Percentiles rank a stretch among this genome's conserved stretches.
phyloP scores from a whole-genome alignment of 2,888 invertebrate genomes.

The Latrodectus hesperus region DNA sequence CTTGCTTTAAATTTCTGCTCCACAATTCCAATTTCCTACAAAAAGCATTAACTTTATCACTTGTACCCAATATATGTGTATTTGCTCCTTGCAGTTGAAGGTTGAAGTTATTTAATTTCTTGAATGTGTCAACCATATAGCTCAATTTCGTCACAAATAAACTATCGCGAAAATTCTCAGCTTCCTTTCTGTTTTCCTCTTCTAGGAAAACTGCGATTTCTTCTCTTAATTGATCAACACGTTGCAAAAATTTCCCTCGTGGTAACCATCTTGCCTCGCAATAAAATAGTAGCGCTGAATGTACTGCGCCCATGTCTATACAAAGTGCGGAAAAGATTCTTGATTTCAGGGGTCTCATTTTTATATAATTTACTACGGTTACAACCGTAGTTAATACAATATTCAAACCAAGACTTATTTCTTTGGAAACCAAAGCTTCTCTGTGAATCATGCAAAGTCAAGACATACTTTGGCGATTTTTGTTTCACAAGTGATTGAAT shows the following conservation, averaged over 20 bases:
- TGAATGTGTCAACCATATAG: constrained; percentile 53
- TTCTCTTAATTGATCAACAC: not conserved
- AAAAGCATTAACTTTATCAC: constrained; percentile 19
- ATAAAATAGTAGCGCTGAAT: not conserved
- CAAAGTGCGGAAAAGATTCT: no score
- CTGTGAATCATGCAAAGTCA: no score
- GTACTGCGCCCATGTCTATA: not conserved
- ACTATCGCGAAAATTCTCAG: constrained; percentile 49
- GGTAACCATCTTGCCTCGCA: not conserved
- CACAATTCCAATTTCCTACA: not conserved
- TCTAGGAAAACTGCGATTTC: constrained; percentile 16
- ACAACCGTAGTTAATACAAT: no score
- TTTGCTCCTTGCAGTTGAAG: constrained; percentile 47
- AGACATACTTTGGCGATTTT: no score
- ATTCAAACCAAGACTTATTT: no score
- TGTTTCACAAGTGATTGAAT: no score
- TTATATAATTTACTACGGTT: no score
- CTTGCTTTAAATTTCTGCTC: not conserved
- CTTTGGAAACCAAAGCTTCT: no score
- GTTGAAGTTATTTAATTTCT: constrained; percentile 54
- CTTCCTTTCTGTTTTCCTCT: constrained; percentile 38
- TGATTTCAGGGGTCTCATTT: no score
- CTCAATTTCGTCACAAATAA: constrained; percentile 57
- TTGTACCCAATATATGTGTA: constrained; percentile 46
- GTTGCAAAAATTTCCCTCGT: not conserved